A percentile compares a stretch with the other conserved stretches of the same genome.
These are phyloP conservation scores for Anguilla rostrata DNA, from an alignment of 2,113 vertebrate species.

Conservation along the genomic window DNA sequence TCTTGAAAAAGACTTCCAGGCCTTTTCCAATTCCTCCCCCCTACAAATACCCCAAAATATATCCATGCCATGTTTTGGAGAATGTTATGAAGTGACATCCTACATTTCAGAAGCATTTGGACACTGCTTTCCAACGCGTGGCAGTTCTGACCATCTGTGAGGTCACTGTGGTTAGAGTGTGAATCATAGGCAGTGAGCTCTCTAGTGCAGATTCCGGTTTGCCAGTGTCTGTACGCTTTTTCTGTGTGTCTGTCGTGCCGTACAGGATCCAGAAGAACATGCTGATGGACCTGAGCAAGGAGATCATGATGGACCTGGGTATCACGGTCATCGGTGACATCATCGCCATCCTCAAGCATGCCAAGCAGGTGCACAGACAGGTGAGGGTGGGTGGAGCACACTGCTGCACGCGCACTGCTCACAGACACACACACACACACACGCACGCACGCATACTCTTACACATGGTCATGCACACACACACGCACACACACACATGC, in stretches of 20 bases:
- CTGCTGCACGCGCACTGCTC: neutral
- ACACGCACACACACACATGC: neutral
- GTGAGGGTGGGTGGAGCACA: conserved; percentile 55
- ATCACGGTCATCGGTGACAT: conserved; percentile 89
- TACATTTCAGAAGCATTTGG: neutral
- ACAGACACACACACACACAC: neutral
- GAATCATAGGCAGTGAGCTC: neutral
- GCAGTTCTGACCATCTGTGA: too few relatives aligned
- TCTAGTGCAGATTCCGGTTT: neutral
- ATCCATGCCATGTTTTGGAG: neutral
- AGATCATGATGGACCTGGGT: conserved; percentile 92
- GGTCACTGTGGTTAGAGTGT: too few relatives aligned
- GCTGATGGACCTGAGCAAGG: conserved; percentile 92
- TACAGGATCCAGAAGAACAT: conserved; percentile 90
- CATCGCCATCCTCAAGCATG: conserved; percentile 92
- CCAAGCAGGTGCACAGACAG: conserved; percentile 90
- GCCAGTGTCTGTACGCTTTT: neutral
- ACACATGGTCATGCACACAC: neutral
- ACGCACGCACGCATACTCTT: too few relatives aligned
- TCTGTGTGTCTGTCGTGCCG: too few relatives aligned
- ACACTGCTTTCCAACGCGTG: neutral
- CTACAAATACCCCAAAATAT: neutral
- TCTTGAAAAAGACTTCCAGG: too few relatives aligned
- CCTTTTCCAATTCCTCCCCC: neutral
- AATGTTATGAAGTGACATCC: neutral